A percentile compares a stretch with the other conserved stretches of the same genome.
phyloP scores from a whole-genome alignment of 2,113 vertebrate genomes.

The Pseudonaja textilis region DNA sequence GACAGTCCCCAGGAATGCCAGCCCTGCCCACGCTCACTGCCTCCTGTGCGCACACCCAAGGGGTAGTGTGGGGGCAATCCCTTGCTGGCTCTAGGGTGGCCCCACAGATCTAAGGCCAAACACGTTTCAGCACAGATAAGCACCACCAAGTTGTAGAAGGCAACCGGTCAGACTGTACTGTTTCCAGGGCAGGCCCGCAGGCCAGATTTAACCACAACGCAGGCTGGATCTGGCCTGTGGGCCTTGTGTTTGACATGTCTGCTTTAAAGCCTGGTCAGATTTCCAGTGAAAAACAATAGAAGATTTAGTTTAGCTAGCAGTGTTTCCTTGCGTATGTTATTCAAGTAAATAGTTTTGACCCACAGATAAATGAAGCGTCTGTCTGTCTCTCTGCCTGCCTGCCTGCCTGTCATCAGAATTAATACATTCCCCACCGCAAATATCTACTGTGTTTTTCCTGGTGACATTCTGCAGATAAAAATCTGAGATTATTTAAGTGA shows the following conservation, averaged over 20 bases:
- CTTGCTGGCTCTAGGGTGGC: too few species aligned
- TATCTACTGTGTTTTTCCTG: neutral
- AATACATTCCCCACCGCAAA: neutral
- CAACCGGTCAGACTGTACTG: too few species aligned
- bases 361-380: neutral
- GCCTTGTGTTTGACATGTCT: neutral
- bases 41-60: too few species aligned
- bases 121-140: too few species aligned
- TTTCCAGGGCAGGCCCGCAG: too few species aligned
- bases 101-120: too few species aligned
- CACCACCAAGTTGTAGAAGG: too few species aligned
- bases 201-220: too few species aligned
- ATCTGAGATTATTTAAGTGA: slow-evolving; percentile 14
- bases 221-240: too few species aligned
- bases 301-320: neutral
- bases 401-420: neutral
- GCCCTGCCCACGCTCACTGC: rapidly evolving
- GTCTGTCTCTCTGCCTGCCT: neutral
- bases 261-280: neutral
- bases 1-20: too few species aligned
- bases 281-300: neutral
- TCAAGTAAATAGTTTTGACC: slow-evolving; percentile 4
- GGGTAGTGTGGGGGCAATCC: too few species aligned
- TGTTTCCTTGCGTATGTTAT: neutral
- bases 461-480: neutral